Conservation (phyloP, 1,140 invertebrate species). For the Phenacoccus solenopsis region DNA sequence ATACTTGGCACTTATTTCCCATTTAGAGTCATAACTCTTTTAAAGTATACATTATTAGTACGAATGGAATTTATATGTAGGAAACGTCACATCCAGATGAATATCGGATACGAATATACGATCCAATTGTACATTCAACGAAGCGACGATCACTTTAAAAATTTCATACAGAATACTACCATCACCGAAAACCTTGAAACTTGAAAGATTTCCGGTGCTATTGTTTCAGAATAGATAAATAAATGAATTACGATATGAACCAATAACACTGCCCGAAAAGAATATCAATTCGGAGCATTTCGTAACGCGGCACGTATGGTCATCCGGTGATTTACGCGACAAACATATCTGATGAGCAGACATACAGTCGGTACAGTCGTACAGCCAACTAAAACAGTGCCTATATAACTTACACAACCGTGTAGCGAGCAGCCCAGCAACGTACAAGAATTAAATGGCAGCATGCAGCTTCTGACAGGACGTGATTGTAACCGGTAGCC, state of each 20-base stretch:
- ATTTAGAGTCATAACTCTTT: neutral
- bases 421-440: too few species aligned
- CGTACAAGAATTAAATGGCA: too few species aligned
- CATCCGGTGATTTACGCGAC: neutral
- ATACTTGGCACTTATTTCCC: neutral
- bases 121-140: neutral
- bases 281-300: neutral
- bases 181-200: neutral
- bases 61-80: neutral
- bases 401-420: too few species aligned
- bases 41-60: neutral
- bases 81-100: too few species aligned
- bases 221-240: neutral
- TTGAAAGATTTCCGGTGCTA: neutral
- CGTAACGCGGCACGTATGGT: neutral
- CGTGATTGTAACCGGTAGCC: neutral
- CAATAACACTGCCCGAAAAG: neutral
- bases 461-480: neutral
- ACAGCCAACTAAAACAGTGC: neutral
- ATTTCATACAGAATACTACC: neutral
- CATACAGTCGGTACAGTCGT: too few species aligned
- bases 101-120: too few species aligned
- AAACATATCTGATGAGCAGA: neutral
- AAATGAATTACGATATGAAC: slow-evolving; percentile 3
- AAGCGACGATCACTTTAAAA: neutral